Conservation (phyloP, 2,113 vertebrate genomes). For the Chamaea fasciata region DNA sequence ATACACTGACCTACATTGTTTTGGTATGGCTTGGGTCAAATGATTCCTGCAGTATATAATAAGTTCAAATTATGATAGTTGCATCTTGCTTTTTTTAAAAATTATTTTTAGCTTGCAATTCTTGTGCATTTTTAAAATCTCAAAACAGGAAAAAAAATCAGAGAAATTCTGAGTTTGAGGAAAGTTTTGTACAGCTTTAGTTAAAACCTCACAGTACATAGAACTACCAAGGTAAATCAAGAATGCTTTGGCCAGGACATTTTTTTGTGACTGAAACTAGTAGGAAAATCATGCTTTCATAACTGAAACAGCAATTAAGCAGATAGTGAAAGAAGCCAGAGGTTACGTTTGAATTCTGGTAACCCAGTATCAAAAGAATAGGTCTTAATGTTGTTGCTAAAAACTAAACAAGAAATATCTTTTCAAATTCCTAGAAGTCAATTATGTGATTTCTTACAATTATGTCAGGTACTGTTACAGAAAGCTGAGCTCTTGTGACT, state of each 20-base stretch:
- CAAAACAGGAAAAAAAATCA: not conserved
- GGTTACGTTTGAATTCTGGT: not conserved
- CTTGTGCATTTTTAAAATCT: not conserved
- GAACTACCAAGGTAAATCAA: not conserved
- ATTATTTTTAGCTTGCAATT: not conserved
- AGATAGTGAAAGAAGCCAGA: not conserved
- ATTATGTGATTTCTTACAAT: conserved; percentile 72
- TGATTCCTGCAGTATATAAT: not conserved
- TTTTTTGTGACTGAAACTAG: not conserved
- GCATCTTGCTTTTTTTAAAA: not conserved
- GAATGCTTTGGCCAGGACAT: not conserved
- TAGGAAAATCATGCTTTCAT: not conserved
- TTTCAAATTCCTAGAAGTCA: conserved; percentile 67
- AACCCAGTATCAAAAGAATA: not conserved
- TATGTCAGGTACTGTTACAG: conserved; percentile 71
- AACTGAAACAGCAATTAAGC: not conserved
- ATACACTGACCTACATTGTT: not conserved
- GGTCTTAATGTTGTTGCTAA: not conserved
- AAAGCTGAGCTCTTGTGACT: conserved; percentile 70
- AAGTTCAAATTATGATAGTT: not conserved
- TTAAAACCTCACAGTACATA: not conserved
- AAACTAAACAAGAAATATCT: conserved; percentile 1
- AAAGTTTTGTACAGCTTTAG: not conserved
- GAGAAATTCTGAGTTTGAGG: not conserved
- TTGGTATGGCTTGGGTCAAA: not conserved